Conservation (phyloP, 2,797 vertebrate species). For the Knipowitschia caucasica region DNA sequence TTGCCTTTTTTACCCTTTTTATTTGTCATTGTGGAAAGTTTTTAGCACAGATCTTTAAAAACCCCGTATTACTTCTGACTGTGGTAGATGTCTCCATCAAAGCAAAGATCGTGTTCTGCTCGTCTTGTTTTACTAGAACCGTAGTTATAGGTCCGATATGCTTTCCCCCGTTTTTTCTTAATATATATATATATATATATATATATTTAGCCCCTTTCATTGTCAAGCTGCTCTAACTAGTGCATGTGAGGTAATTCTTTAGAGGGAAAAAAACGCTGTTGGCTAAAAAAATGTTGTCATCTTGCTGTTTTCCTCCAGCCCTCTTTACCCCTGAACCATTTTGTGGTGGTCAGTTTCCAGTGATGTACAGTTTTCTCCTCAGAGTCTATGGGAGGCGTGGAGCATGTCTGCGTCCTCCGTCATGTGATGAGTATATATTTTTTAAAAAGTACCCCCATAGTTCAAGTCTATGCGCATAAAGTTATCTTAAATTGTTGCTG, state of each 20-base stretch:
- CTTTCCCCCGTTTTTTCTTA: too few species aligned
- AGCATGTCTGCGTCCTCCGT: conserved; percentile 66
- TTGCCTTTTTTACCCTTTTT: conserved; percentile 48
- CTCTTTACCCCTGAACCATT: conserved; percentile 58
- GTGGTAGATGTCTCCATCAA: conserved; percentile 36
- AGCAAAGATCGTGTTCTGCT: conserved; percentile 49
- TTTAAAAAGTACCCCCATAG: conserved; percentile 69
- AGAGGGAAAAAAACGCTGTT: conserved; percentile 45
- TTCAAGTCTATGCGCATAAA: conserved; percentile 66
- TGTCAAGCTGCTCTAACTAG: conserved; percentile 63
- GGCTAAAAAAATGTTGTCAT: conserved; percentile 50
- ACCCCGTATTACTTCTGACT: conserved; percentile 30
- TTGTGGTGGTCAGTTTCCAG: conserved; percentile 72
- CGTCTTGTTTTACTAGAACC: conserved; percentile 47
- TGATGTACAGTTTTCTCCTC: conserved; percentile 70
- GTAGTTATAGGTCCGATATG: conserved; percentile 49
- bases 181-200: background rate
- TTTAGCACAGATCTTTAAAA: conserved; percentile 57
- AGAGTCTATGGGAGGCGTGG: conserved; percentile 68
- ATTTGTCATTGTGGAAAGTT: conserved; percentile 45
- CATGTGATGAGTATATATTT: conserved; percentile 77
- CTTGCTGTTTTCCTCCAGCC: conserved; percentile 46
- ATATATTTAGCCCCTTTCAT: conserved; percentile 21
- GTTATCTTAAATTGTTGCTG: conserved; percentile 70
- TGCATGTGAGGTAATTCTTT: conserved; percentile 67